Conservation (phyloP, 2,797 vertebrate genomes). For the Otus scops region DNA sequence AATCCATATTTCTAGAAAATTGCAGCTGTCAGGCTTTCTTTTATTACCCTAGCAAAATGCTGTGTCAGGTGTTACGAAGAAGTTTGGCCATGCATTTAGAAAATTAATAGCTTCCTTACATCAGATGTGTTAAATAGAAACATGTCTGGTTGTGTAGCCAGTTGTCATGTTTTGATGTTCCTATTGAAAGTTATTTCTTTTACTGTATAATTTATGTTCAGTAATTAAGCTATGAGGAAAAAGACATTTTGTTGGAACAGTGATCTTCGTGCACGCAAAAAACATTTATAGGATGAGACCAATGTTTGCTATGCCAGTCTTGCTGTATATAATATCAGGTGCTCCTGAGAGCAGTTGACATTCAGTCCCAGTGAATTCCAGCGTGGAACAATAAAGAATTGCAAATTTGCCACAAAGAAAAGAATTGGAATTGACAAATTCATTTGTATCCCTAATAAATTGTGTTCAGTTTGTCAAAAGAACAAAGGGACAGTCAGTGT, state of each 20-base stretch:
- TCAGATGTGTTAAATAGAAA: slow-evolving; percentile 45
- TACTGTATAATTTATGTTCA: not conserved
- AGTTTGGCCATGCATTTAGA: slow-evolving; percentile 42
- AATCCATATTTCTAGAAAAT: slow-evolving; percentile 78
- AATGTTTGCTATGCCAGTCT: not conserved
- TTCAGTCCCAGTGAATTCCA: not conserved
- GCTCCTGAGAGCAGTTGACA: not conserved
- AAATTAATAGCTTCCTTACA: slow-evolving; percentile 62
- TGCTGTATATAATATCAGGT: not conserved
- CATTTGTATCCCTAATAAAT: not conserved
- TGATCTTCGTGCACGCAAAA: not conserved
- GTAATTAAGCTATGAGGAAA: not conserved
- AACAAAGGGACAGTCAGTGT: not conserved
- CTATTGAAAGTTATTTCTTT: slow-evolving; percentile 3
- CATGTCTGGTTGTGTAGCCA: slow-evolving; percentile 3
- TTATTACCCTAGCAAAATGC: slow-evolving; percentile 72
- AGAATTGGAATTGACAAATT: not conserved
- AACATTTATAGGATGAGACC: not conserved
- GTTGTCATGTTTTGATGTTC: slow-evolving; percentile 25
- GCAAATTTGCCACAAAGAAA: not conserved
- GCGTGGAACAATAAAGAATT: not conserved
- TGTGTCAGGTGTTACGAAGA: slow-evolving; percentile 74
- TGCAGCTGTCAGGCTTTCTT: slow-evolving; percentile 79
- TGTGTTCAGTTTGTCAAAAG: not conserved
- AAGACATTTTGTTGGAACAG: not conserved